Base-by-base conservation (phyloP, 2,888 invertebrate genomes). In the Neelides folsomi region DNA sequence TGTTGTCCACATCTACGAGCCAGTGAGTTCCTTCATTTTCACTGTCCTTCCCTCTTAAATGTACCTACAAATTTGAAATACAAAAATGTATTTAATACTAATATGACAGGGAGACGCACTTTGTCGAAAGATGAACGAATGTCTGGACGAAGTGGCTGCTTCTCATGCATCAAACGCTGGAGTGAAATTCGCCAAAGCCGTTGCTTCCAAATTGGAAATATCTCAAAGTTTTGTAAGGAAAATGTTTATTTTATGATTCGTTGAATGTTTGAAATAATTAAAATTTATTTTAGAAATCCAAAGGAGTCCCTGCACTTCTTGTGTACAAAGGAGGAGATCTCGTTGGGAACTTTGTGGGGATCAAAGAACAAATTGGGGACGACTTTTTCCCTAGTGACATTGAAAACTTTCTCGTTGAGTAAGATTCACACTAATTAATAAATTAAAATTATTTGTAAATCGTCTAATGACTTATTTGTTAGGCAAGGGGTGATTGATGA, bases 341-440 rank as follows among this genome's bases (percentile, higher is more conserved):
- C 5, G 82, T 95, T 67, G 93, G 93, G 0, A 95, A 93, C 72
- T 94, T 93, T 73, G 81, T 95, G 1, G 78, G 85, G 49, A 69
- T 97, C 12, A 81, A 83, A 0, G 82, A 87, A 66, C 89, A 89
- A 67, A 76, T 97, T 47, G 92, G 93, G 0, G 81, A 82, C 67
- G 89, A 93, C 67, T 95, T 95, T 72, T 87, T 79, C 72, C 79
- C 86, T 3, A 81, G 82, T 35, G 94, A 95, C 72, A 82, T 97
- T 15, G 90, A 94, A 74, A 79, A 81, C 64, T 93, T 85, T 71
- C 76, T 97, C 5, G 80, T 86, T 54, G 93, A 94, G 70, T 71
- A 66, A 68, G 69, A 65, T 12, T 9, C 5, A 15, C 9, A 10
- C 41, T 13, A 15, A 8, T 41, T n/a, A n/a, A n/a, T 12, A 37